Conservation (phyloP, 2,797 vertebrate species). For the Prunella strophiata region DNA sequence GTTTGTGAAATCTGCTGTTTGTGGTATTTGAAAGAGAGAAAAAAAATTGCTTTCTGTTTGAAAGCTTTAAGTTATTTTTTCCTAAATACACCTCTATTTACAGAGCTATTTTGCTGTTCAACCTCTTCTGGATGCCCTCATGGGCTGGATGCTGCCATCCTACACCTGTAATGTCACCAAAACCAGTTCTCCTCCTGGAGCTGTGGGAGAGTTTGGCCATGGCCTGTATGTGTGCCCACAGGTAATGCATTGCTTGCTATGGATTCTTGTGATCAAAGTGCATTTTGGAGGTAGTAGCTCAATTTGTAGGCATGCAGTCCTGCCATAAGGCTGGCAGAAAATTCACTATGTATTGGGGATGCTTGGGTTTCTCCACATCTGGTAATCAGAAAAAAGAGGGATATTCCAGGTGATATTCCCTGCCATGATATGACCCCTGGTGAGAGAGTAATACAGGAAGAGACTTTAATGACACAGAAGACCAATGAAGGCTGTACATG, state of each 20-base stretch:
- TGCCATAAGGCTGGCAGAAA: neutral
- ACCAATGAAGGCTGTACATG: neutral
- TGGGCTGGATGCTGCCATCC: neutral
- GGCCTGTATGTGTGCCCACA: rapidly evolving
- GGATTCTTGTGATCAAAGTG: neutral
- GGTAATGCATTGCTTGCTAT: neutral
- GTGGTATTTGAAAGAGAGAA: neutral
- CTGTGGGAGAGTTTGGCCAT: neutral
- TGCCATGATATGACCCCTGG: neutral
- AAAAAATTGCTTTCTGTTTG: neutral
- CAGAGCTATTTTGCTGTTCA: neutral
- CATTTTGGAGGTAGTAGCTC: neutral
- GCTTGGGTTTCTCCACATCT: neutral
- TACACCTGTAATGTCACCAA: neutral
- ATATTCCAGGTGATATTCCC: neutral
- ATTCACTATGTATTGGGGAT: neutral
- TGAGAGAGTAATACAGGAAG: neutral
- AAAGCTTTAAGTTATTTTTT: neutral
- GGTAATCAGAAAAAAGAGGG: neutral
- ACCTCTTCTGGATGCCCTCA: neutral
- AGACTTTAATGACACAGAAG: neutral
- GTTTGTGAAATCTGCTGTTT: neutral
- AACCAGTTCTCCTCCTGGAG: neutral
- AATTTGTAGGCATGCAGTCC: neutral
- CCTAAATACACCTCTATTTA: neutral